Conservation (phyloP, 2,888 invertebrate genomes). For the Acanthoscelides obtectus region DNA sequence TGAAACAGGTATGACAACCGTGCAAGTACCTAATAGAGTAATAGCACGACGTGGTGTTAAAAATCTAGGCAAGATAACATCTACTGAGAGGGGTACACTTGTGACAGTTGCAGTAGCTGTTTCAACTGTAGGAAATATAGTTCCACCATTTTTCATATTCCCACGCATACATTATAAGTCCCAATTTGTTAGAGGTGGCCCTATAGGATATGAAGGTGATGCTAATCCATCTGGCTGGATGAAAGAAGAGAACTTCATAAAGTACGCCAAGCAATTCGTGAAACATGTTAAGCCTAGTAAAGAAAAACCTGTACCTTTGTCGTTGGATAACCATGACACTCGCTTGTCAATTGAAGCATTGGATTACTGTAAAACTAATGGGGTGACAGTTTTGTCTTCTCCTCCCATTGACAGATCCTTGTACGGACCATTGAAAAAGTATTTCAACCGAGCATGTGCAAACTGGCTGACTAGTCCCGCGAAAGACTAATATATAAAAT, state of each 20-base stretch:
- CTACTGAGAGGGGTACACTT: conserved; percentile 6
- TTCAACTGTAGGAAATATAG: conserved; percentile 8
- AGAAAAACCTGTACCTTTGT: background rate
- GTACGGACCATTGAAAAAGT: too few species aligned
- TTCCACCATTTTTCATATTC: conserved; percentile 12
- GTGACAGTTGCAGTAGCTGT: conserved; percentile 7
- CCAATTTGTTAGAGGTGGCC: conserved; percentile 3
- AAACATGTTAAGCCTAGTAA: background rate
- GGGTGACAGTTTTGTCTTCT: background rate
- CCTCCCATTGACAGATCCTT: too few species aligned
- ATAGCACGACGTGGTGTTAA: too few species aligned
- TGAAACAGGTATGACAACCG: too few species aligned
- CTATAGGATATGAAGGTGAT: conserved; percentile 4
- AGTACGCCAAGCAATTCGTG: background rate
- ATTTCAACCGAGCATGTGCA: too few species aligned
- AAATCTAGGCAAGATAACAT: conserved; percentile 4
- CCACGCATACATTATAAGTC: conserved; percentile 7
- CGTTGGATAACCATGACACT: background rate
- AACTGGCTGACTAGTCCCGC: too few species aligned
- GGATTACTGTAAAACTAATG: background rate
- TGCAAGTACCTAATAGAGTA: too few species aligned
- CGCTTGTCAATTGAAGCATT: background rate
- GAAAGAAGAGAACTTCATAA: background rate
- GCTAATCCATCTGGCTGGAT: background rate
- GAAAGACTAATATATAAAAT: too few species aligned